Conservation (phyloP, 2,113 vertebrate genomes). For the human region DNA sequence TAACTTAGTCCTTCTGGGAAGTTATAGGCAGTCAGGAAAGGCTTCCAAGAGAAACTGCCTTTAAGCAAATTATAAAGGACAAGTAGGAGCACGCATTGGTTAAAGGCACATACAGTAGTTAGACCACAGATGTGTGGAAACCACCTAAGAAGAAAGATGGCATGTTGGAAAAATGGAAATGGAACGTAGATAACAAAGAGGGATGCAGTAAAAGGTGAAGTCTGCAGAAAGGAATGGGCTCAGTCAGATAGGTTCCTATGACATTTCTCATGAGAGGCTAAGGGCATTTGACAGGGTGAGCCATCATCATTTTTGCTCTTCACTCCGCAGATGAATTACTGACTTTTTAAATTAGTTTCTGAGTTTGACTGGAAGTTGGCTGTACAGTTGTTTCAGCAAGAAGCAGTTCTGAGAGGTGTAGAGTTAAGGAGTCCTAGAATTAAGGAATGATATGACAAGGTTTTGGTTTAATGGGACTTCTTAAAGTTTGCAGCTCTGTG, state of each 20-base stretch:
- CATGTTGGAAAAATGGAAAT: background rate
- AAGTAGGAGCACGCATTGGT: background rate
- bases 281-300: background rate
- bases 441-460: background rate
- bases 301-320: background rate
- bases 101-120: too few species aligned
- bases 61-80: background rate
- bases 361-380: background rate
- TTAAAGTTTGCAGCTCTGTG: background rate
- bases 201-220: background rate
- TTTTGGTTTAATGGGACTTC: background rate
- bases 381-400: background rate
- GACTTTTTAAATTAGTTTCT: background rate
- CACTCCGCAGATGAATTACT: background rate
- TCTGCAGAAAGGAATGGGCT: background rate
- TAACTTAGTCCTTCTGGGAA: background rate
- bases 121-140: background rate
- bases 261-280: background rate
- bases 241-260: background rate
- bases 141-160: rapidly evolving
- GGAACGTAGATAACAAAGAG: background rate
- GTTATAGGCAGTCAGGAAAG: background rate
- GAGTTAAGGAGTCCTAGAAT: background rate
- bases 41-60: background rate
- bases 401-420: background rate